Conservation (phyloP, 2,797 vertebrate genomes). For the Thalassophryne amazonica region DNA sequence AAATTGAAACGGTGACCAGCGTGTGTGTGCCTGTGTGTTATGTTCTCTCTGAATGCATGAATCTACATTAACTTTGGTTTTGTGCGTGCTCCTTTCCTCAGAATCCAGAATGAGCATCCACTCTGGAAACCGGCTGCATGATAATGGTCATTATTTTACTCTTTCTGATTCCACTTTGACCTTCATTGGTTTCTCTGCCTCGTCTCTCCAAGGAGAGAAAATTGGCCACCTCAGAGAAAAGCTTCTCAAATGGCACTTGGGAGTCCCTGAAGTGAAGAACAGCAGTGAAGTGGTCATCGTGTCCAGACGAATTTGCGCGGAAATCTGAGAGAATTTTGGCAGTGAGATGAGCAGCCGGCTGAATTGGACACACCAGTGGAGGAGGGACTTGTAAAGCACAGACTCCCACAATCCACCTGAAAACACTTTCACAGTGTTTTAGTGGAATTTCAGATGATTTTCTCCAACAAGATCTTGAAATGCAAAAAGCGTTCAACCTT, state of each 20-base stretch:
- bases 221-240: slow-evolving; percentile 39
- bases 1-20: background rate
- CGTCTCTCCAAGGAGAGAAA: slow-evolving; percentile 39
- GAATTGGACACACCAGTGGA: slow-evolving; percentile 56
- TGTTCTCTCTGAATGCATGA: background rate
- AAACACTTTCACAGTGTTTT: no score
- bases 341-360: slow-evolving; percentile 31
- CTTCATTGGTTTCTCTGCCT: slow-evolving; percentile 53
- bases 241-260: slow-evolving; percentile 17
- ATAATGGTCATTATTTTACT: slow-evolving; percentile 69
- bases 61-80: slow-evolving; percentile 36
- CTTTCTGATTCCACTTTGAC: slow-evolving; percentile 60
- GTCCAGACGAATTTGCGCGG: slow-evolving; percentile 39
- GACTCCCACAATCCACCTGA: background rate
- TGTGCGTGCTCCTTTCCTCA: slow-evolving; percentile 10
- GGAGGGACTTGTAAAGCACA: slow-evolving; percentile 6
- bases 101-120: slow-evolving; percentile 44
- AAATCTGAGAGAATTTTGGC: slow-evolving; percentile 48
- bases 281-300: background rate
- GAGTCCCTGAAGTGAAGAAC: slow-evolving; percentile 1
- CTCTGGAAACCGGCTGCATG: slow-evolving; percentile 58
- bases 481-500: no score
- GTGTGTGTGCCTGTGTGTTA: background rate
- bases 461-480: no score
- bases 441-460: no score